These are phyloP conservation scores for Polypedilum pembai DNA, from an alignment of 1,140 invertebrate species.

Conservation along the genomic window DNA sequence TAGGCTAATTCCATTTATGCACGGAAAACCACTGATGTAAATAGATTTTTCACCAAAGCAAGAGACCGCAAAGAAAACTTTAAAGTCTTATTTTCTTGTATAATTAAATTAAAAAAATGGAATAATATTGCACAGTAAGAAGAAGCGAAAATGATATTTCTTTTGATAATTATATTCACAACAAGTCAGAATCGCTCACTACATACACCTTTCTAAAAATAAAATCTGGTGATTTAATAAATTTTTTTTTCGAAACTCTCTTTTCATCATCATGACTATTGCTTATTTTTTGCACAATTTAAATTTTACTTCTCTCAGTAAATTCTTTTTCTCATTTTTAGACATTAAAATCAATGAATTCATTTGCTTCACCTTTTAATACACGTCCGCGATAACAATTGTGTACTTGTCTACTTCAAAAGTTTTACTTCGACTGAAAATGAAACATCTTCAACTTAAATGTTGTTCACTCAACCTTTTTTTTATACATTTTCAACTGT, in stretches of 20 bases:
- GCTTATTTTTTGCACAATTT: background rate
- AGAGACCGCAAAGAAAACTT: background rate
- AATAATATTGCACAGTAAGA: background rate
- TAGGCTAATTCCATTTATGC: background rate
- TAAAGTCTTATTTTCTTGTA: background rate
- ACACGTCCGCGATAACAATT: no score
- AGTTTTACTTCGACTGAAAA: no score
- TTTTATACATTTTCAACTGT: no score
- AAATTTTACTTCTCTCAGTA: background rate
- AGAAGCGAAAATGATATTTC: background rate
- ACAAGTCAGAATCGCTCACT: background rate
- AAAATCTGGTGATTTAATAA: constrained; percentile 18
- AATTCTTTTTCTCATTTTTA: background rate
- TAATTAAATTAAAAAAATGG: background rate
- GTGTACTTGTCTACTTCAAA: no score
- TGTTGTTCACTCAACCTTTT: no score
- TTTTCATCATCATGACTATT: background rate
- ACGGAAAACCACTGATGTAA: constrained; percentile 10
- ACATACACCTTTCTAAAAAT: constrained; percentile 3
- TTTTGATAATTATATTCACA: constrained; percentile 14
- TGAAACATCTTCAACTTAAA: no score
- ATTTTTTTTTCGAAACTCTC: constrained; percentile 18
- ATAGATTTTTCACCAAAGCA: background rate
- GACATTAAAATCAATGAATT: background rate
- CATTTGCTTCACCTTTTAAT: background rate